Conservation (phyloP, 1,140 invertebrate species). For the Cherax quadricarinatus region DNA sequence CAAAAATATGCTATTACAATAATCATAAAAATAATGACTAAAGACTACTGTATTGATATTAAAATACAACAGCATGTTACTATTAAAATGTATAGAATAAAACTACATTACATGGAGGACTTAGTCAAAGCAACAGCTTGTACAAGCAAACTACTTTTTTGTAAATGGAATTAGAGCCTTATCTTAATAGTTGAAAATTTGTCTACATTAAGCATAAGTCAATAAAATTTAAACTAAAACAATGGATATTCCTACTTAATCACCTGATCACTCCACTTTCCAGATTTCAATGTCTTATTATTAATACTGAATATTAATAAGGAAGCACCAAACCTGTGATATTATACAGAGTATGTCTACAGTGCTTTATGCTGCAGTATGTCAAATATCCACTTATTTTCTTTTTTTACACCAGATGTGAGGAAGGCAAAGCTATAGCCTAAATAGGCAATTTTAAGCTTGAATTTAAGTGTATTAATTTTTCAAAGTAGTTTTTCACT, state of each 20-base stretch:
- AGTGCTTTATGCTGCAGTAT: too few species aligned
- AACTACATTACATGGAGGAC: not conserved
- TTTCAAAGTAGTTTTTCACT: too few species aligned
- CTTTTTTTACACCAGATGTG: too few species aligned
- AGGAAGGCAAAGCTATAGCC: too few species aligned
- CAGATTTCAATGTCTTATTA: not conserved
- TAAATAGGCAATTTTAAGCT: too few species aligned
- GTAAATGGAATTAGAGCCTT: not conserved
- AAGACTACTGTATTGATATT: not conserved
- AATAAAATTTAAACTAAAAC: not conserved
- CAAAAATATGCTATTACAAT: constrained; percentile 56
- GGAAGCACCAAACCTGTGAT: too few species aligned
- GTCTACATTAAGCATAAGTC: not conserved
- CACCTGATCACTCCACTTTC: not conserved
- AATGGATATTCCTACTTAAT: not conserved
- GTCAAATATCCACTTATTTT: too few species aligned
- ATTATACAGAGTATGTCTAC: too few species aligned
- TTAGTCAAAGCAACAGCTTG: not conserved
- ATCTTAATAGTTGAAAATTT: not conserved
- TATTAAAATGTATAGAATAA: not conserved
- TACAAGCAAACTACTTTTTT: not conserved
- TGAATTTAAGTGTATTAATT: too few species aligned
- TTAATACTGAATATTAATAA: too few species aligned
- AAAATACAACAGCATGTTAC: not conserved
- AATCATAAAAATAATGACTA: constrained; percentile 13